phyloP scores from a whole-genome alignment of 2,888 invertebrate species.

The Tetragonula carbonaria region DNA sequence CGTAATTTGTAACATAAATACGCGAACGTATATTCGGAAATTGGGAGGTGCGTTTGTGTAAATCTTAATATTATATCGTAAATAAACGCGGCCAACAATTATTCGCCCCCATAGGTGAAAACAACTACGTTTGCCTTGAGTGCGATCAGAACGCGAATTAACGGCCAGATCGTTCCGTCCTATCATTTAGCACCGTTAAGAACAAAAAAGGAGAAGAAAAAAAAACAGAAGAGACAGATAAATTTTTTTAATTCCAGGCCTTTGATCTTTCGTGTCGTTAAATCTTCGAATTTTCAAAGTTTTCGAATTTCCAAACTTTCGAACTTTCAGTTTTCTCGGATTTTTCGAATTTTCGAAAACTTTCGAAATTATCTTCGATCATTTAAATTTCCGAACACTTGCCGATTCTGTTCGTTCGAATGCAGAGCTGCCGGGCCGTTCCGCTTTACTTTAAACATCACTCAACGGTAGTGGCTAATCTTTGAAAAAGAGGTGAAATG shows the following conservation, averaged over 20 bases:
- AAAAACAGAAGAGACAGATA: neutral
- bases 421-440: neutral
- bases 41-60: slow-evolving; percentile 3
- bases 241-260: neutral
- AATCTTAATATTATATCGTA: slow-evolving; percentile 29
- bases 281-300: neutral
- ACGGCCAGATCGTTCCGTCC: neutral
- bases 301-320: too few relatives aligned
- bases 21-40: slow-evolving; percentile 16
- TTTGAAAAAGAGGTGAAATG: neutral
- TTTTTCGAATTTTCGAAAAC: neutral
- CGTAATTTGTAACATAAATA: slow-evolving; percentile 40
- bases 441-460: slow-evolving; percentile 1
- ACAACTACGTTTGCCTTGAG: neutral
- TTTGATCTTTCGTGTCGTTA: accelerated
- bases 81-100: slow-evolving; percentile 5
- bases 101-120: neutral
- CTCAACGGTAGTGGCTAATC: neutral
- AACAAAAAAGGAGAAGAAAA: too few relatives aligned
- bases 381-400: neutral
- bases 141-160: neutral
- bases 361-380: too few relatives aligned
- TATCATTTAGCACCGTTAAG: neutral
- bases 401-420: neutral
- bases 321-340: too few relatives aligned